Evolutionary conservation across 2,113 vertebrate species (phyloP).

Genomic region (Periophthalmus modestus): DNA sequence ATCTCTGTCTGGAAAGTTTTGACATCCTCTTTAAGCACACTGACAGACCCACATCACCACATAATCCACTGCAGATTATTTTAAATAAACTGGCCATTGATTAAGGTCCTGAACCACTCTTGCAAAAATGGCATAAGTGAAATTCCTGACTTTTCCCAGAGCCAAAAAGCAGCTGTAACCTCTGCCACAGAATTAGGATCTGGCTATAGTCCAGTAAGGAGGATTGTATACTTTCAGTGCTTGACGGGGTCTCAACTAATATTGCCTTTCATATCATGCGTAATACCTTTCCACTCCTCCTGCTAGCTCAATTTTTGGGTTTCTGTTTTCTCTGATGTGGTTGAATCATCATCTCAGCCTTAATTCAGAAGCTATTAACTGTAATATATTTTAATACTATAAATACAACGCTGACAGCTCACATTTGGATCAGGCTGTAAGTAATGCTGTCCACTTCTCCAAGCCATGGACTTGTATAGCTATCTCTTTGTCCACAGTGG

Average conservation of each 20-base stretch:
- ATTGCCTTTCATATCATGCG: slow-evolving; percentile 27
- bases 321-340: slow-evolving; percentile 22
- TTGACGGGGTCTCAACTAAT: slow-evolving; percentile 24
- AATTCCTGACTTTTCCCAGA: slow-evolving; percentile 32
- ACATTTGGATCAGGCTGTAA: slow-evolving; percentile 6
- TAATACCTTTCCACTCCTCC: background rate
- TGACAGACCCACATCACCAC: background rate
- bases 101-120: slow-evolving; percentile 25
- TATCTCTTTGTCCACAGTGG: slow-evolving; percentile 77
- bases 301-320: slow-evolving; percentile 7
- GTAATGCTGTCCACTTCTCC: slow-evolving; percentile 8
- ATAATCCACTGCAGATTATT: slow-evolving; percentile 23
- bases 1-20: background rate
- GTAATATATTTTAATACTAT: slow-evolving; percentile 3
- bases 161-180: slow-evolving; percentile 16
- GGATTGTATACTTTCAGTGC: slow-evolving; percentile 20
- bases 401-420: slow-evolving; percentile 33
- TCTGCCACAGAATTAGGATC: slow-evolving; percentile 46
- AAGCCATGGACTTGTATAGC: background rate
- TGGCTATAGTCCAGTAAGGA: slow-evolving; percentile 32
- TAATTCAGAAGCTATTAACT: slow-evolving; percentile 22
- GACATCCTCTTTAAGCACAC: background rate
- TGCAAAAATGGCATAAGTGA: slow-evolving; percentile 28
- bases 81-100: slow-evolving; percentile 28
- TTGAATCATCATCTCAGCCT: slow-evolving; percentile 12